phyloP scores from a whole-genome alignment of 2,113 vertebrate species.

The Equus quagga region DNA sequence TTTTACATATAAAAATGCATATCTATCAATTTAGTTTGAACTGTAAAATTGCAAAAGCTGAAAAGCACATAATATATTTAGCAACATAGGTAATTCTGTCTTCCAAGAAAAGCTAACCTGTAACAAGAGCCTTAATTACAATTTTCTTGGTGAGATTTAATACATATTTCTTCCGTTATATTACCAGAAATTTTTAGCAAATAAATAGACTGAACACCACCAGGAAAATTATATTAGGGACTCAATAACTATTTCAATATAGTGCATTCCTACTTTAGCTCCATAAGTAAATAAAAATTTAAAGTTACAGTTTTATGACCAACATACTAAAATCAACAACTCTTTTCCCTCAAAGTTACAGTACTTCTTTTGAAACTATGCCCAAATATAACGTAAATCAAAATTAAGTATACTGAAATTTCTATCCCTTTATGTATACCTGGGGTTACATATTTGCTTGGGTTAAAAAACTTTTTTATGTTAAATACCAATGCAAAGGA shows the following conservation, averaged over 20 bases:
- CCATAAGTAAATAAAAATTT: conserved; percentile 38
- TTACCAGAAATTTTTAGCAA: background rate
- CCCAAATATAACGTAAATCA: background rate
- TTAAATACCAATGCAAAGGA: background rate
- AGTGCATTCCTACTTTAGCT: background rate
- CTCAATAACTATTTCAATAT: background rate
- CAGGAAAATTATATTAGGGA: background rate
- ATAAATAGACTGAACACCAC: background rate
- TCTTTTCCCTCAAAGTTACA: background rate
- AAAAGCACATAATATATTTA: background rate
- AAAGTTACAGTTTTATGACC: background rate
- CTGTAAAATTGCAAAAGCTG: conserved; percentile 13
- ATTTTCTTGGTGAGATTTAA: conserved; percentile 12
- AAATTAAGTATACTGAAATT: background rate
- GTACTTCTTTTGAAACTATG: background rate
- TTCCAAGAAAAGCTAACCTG: background rate
- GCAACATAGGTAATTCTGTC: background rate
- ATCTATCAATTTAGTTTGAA: conserved; percentile 58
- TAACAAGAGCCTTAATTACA: background rate
- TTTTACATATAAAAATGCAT: conserved; percentile 62
- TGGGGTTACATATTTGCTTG: background rate
- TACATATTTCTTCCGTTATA: background rate
- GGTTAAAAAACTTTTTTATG: background rate
- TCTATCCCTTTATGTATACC: conserved; percentile 1
- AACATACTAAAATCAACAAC: background rate